These are phyloP conservation scores for Agrochola circellaris DNA, from an alignment of 2,888 invertebrate genomes.

Conservation along the genomic window DNA sequence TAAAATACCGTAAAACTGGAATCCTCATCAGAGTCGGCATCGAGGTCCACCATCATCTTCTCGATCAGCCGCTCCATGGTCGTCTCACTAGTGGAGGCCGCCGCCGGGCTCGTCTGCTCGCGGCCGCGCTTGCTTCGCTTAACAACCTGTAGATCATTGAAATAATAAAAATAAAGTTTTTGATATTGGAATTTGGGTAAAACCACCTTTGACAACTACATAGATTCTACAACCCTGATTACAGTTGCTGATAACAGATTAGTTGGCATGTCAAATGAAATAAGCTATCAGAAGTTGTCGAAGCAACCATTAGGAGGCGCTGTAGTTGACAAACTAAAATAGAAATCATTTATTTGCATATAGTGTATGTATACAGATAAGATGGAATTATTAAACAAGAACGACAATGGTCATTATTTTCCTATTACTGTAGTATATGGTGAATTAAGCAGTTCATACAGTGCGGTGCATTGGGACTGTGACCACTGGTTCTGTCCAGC, in stretches of 20 bases:
- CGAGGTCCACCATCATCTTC: slow-evolving; percentile 86
- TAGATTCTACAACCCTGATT: not conserved
- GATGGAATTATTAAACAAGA: not conserved
- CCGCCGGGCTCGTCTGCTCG: slow-evolving; percentile 64
- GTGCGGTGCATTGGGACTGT: not conserved
- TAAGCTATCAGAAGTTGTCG: not conserved
- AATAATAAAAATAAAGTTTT: not conserved
- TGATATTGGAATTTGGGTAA: not conserved
- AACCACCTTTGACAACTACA: not conserved
- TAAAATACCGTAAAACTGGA: slow-evolving; percentile 77
- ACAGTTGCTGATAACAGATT: not conserved
- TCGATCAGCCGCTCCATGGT: slow-evolving; percentile 87
- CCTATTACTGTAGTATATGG: not conserved
- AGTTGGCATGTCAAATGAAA: not conserved
- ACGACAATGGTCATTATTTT: not conserved
- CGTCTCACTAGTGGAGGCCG: slow-evolving; percentile 71
- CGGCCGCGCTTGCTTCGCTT: slow-evolving; percentile 77
- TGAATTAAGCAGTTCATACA: not conserved
- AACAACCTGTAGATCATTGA: slow-evolving; percentile 74
- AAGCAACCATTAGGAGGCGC: not conserved
- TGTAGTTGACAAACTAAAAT: not conserved
- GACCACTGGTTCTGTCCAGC: not conserved
- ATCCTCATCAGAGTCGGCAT: slow-evolving; percentile 85
- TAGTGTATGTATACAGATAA: not conserved
- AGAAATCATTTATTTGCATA: not conserved